Evolutionary conservation across 2,888 invertebrate species (phyloP).

Genomic region (Choristoneura rosaceana): DNA sequence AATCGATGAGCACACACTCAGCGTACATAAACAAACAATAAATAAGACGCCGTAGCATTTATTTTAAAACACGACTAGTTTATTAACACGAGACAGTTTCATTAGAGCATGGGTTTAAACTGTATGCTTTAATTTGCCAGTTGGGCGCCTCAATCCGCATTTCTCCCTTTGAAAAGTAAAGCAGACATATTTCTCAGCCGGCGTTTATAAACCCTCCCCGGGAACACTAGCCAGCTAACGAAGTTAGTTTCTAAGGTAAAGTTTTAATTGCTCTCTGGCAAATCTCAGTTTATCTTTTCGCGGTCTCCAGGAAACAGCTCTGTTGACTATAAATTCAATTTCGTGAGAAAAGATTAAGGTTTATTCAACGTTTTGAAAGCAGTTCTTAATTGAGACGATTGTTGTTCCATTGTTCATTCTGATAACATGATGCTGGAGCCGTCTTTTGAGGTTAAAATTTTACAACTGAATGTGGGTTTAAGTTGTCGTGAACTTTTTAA

Average conservation of each 20-base stretch:
- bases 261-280: constrained; percentile 83
- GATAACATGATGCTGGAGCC: constrained; percentile 20
- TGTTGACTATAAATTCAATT: constrained; percentile 82
- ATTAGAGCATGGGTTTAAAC: constrained; percentile 58
- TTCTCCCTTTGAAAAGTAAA: constrained; percentile 65
- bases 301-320: constrained; percentile 74
- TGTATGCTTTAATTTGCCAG: constrained; percentile 69
- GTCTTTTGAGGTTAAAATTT: constrained; percentile 18
- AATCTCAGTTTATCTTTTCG: constrained; percentile 83
- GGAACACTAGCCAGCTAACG: constrained; percentile 76
- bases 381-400: constrained; percentile 25
- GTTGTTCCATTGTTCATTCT: constrained; percentile 27
- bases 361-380: constrained; percentile 53
- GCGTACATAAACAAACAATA: constrained; percentile 39
- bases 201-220: constrained; percentile 69
- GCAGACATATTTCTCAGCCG: constrained; percentile 71
- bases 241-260: constrained; percentile 82
- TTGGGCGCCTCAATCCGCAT: constrained; percentile 65
- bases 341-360: constrained; percentile 70
- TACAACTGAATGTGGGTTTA: constrained; percentile 1
- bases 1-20: constrained; percentile 21
- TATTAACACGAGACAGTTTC: constrained; percentile 64
- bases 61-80: constrained; percentile 52
- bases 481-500: constrained; percentile 16
- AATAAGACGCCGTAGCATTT: constrained; percentile 43